Conservation (phyloP, 2,888 invertebrate species). For the Agrochola lota region DNA sequence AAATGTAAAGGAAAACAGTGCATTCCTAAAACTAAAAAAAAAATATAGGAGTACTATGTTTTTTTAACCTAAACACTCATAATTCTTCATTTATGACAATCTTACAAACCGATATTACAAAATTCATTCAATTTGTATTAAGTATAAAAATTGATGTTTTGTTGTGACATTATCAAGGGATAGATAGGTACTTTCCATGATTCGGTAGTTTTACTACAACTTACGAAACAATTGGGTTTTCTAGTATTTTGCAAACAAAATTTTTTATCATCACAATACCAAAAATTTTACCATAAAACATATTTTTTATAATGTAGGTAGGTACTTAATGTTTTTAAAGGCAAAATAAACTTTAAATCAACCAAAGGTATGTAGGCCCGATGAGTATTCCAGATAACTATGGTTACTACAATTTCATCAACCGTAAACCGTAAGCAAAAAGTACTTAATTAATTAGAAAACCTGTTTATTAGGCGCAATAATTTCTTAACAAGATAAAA, state of each 20-base stretch:
- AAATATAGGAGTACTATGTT: too few relatives aligned
- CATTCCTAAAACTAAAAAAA: not conserved
- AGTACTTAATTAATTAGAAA: slow-evolving; percentile 32
- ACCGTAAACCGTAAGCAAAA: slow-evolving; percentile 10
- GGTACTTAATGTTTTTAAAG: not conserved
- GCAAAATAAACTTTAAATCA: too few relatives aligned
- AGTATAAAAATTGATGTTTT: not conserved
- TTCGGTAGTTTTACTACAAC: not conserved
- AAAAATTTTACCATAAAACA: too few relatives aligned
- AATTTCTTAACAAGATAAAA: slow-evolving; percentile 63
- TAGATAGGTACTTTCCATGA: not conserved
- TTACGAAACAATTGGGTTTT: not conserved
- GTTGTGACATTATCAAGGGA: not conserved
- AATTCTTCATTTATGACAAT: not conserved
- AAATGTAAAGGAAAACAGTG: not conserved
- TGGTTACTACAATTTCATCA: slow-evolving; percentile 13
- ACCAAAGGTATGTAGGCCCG: too few relatives aligned
- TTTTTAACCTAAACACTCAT: not conserved
- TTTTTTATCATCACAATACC: not conserved
- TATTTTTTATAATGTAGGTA: too few relatives aligned
- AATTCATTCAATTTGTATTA: not conserved
- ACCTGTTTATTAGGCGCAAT: slow-evolving; percentile 53
- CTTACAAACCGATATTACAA: not conserved
- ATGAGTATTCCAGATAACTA: too few relatives aligned
- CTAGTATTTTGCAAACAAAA: slow-evolving; percentile 10